Evolutionary conservation across 2,888 invertebrate genomes (phyloP).

Genomic region (Limnephilus marmoratus): DNA sequence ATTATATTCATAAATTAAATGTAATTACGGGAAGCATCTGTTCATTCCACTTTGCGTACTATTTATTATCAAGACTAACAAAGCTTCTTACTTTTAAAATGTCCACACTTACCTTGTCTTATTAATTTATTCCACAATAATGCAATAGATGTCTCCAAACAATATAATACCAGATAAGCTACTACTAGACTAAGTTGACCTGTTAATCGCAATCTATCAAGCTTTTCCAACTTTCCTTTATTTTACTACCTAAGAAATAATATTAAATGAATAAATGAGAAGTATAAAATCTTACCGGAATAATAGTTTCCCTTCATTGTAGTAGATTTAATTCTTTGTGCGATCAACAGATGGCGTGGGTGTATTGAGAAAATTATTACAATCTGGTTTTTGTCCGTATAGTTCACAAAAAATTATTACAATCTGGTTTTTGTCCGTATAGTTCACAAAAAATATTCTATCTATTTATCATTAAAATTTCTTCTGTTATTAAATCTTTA

Average conservation of each 20-base stretch:
- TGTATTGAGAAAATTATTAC: neutral
- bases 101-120: neutral
- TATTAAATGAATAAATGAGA: too few species aligned
- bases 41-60: too few species aligned
- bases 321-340: neutral
- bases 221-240: neutral
- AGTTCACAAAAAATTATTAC: neutral
- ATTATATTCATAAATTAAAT: too few species aligned
- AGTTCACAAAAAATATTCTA: neutral
- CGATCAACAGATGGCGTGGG: neutral
- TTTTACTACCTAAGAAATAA: too few species aligned
- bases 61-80: too few species aligned
- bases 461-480: neutral
- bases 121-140: constrained; percentile 6
- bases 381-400: neutral
- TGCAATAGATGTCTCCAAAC: constrained; percentile 26
- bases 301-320: neutral
- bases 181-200: neutral
- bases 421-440: neutral
- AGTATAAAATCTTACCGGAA: too few species aligned
- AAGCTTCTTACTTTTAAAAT: neutral
- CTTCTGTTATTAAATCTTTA: neutral
- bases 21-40: too few species aligned
- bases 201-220: neutral
- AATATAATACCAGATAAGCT: neutral